Conservation (phyloP, 2,797 vertebrate species). For the Xerus rutilus region DNA sequence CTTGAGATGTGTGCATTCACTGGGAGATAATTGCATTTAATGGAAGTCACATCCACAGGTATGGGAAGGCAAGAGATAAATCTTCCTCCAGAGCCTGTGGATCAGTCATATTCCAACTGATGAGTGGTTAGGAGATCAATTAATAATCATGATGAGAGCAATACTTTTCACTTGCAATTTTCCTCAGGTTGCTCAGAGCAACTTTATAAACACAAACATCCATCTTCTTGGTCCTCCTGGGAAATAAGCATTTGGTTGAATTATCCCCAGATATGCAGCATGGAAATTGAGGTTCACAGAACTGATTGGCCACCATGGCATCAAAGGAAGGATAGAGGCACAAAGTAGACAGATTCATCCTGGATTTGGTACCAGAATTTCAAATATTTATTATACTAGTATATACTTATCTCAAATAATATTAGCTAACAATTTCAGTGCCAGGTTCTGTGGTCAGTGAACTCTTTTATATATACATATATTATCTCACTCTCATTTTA, state of each 20-base stretch:
- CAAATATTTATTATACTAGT: background rate
- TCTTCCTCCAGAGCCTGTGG: conserved; percentile 61
- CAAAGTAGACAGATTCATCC: background rate
- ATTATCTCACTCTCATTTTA: background rate
- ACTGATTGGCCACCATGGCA: background rate
- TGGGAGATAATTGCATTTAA: conserved; percentile 74
- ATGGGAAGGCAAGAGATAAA: conserved; percentile 76
- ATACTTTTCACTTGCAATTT: conserved; percentile 70
- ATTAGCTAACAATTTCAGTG: background rate
- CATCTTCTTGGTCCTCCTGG: conserved; percentile 66
- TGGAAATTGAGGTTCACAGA: background rate
- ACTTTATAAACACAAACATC: conserved; percentile 72
- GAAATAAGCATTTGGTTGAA: conserved; percentile 39
- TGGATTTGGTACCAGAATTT: background rate
- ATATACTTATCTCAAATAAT: background rate
- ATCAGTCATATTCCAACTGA: conserved; percentile 72
- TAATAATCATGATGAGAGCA: conserved; percentile 76
- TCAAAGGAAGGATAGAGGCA: background rate
- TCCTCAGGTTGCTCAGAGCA: conserved; percentile 66
- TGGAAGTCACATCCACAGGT: conserved; percentile 61
- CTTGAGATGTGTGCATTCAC: conserved; percentile 46
- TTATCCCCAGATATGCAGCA: background rate
- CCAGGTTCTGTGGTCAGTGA: background rate
- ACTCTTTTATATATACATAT: background rate
- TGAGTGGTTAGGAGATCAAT: conserved; percentile 73